A percentile compares a stretch with the other conserved stretches of the same genome.
phyloP scores from a whole-genome alignment of 2,888 invertebrate genomes.

The Saturnia pavonia region DNA sequence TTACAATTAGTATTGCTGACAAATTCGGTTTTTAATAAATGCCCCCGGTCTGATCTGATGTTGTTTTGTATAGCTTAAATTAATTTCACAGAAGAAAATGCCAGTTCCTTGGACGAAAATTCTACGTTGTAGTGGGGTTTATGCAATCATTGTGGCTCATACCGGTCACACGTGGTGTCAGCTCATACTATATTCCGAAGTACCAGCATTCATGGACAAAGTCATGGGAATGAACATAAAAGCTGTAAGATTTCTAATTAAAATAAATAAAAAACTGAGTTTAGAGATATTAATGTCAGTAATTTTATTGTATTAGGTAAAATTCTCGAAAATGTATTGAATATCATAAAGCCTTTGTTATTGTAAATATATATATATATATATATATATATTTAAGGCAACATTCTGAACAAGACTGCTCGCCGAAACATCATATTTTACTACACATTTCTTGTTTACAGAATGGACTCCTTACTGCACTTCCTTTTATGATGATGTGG shows the following conservation, averaged over 20 bases:
- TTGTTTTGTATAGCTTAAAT: neutral
- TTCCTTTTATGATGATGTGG: conserved; percentile 90
- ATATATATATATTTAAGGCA: no score
- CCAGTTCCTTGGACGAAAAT: conserved; percentile 88
- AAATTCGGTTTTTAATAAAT: no score
- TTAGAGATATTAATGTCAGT: no score
- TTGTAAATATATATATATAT: no score
- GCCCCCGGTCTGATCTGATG: neutral
- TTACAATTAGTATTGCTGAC: neutral
- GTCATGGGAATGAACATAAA: conserved; percentile 85
- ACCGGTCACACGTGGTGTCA: conserved; percentile 89
- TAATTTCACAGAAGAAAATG: conserved; percentile 50
- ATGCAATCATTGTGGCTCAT: conserved; percentile 82
- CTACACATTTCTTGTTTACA: conserved; percentile 38
- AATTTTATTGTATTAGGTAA: neutral
- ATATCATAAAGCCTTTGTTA: neutral
- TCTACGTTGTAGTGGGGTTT: conserved; percentile 79
- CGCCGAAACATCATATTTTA: neutral
- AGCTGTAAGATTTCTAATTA: conserved; percentile 46
- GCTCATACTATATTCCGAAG: conserved; percentile 89
- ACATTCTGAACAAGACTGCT: neutral
- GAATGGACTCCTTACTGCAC: conserved; percentile 86
- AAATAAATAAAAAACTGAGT: neutral
- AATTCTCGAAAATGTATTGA: neutral
- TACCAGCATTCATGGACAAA: conserved; percentile 88